phyloP scores from a whole-genome alignment of 35 echinoderm and acorn worm species.

The Heliocidaris tuberculata region DNA sequence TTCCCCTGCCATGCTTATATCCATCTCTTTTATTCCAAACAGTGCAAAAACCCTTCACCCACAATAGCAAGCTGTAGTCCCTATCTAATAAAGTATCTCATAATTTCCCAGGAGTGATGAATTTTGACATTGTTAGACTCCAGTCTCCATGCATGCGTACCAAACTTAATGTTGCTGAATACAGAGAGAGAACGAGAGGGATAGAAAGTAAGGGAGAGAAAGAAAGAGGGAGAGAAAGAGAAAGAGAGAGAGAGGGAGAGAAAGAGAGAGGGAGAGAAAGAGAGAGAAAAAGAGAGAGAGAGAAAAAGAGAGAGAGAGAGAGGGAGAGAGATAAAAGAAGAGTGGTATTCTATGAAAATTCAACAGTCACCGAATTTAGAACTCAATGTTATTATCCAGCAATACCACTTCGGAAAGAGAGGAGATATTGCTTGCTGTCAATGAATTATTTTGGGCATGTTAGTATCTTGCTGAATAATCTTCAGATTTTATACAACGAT shows the following conservation, averaged over 20 bases:
- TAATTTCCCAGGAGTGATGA: too few species aligned
- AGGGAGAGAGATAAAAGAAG: background rate
- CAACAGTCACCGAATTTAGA: background rate
- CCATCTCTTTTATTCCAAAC: too few species aligned
- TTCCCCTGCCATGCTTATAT: too few species aligned
- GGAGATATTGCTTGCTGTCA: too few species aligned
- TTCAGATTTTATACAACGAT: background rate
- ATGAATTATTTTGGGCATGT: background rate
- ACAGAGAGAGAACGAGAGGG: background rate
- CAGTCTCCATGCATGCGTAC: too few species aligned
- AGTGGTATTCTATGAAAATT: background rate
- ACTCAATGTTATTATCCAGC: background rate
- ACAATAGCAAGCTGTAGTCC: too few species aligned
- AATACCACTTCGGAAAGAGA: background rate
- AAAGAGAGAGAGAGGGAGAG: background rate
- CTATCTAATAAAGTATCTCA: too few species aligned
- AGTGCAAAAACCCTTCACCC: too few species aligned
- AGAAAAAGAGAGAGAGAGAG: background rate
- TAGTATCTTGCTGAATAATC: too few species aligned
- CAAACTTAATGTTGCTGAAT: background rate
- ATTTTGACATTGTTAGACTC: too few species aligned
- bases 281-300: too few species aligned
- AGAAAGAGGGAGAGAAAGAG: background rate
- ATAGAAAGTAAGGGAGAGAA: background rate
- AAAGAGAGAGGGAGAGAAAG: too few species aligned